Conservation (phyloP, 64 coral and sea anemone species). For the Pachyseris speciosa region DNA sequence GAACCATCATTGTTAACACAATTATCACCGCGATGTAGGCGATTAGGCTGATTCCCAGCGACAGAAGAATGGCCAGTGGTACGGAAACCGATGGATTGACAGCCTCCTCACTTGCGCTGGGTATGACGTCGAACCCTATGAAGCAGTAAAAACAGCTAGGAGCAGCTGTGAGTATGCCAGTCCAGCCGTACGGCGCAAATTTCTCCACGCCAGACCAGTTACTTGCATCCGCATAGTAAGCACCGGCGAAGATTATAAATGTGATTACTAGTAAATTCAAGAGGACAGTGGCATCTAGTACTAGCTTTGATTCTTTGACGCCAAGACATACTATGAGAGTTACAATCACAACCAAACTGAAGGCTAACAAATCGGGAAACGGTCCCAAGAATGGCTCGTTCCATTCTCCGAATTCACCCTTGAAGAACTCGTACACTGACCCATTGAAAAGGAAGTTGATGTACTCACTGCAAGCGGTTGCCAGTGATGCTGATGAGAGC, state of each 20-base stretch:
- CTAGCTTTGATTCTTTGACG: constrained; percentile 53
- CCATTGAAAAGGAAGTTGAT: constrained; percentile 70
- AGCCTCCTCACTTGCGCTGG: constrained; percentile 79
- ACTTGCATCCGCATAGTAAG: constrained; percentile 41
- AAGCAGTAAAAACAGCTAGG: constrained; percentile 74
- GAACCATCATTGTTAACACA: constrained; percentile 84
- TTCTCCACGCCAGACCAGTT: constrained; percentile 72
- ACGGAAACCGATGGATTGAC: constrained; percentile 30
- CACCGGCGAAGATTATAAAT: constrained; percentile 67
- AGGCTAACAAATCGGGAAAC: constrained; percentile 76
- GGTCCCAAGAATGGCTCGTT: constrained; percentile 10
- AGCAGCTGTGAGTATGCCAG: constrained; percentile 62
- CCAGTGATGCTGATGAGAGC: constrained; percentile 54
- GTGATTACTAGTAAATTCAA: constrained; percentile 53
- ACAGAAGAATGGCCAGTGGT: constrained; percentile 54
- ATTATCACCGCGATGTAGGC: constrained; percentile 63
- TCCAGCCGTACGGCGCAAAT: constrained; percentile 80
- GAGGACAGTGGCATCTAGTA: constrained; percentile 36
- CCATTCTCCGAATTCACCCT: constrained; percentile 51
- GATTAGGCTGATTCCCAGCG: constrained; percentile 43
- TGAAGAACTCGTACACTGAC: constrained; percentile 42
- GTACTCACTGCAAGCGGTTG: constrained; percentile 69
- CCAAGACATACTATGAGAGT: constrained; percentile 72
- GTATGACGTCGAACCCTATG: constrained; percentile 68
- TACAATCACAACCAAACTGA: constrained; percentile 58